Evolutionary conservation across 1,140 invertebrate species (phyloP).

Genomic region (Bombus waltoni): DNA sequence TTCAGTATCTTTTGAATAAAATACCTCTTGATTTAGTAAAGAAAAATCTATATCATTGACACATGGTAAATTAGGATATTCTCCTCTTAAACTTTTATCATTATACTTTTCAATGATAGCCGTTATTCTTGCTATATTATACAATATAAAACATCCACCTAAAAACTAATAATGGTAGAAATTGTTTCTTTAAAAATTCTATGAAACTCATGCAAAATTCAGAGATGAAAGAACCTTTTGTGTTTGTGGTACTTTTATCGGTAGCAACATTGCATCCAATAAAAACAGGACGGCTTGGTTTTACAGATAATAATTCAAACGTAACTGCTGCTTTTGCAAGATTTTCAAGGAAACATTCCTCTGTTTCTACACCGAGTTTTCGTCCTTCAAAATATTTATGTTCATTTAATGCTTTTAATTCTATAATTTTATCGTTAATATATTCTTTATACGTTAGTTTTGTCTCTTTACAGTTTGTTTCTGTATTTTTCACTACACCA

Average conservation of each 20-base stretch:
- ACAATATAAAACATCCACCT: constrained; percentile 89
- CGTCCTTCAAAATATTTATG: constrained; percentile 71
- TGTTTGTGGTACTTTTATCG: constrained; percentile 76
- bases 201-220: background rate
- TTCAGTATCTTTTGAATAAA: constrained; percentile 3
- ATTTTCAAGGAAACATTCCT: constrained; percentile 73
- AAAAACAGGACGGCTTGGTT: constrained; percentile 82
- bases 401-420: constrained; percentile 77
- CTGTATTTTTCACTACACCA: constrained; percentile 81
- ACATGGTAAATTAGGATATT: constrained; percentile 84
- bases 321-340: constrained; percentile 85
- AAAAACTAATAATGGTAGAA: constrained; percentile 57
- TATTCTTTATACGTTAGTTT: constrained; percentile 78
- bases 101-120: constrained; percentile 85
- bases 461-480: constrained; percentile 80
- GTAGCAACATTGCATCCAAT: constrained; percentile 72
- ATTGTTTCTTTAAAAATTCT: constrained; percentile 5
- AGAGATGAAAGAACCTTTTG: constrained; percentile 63
- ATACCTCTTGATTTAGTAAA: constrained; percentile 85
- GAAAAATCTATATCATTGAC: constrained; percentile 84
- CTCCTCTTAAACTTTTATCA: constrained; percentile 79
- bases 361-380: constrained; percentile 43
- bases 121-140: constrained; percentile 87
- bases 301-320: constrained; percentile 87
- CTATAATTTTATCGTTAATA: constrained; percentile 65